Percentiles rank a stretch among this genome's conserved stretches.
phyloP scores from a whole-genome alignment of 2,888 invertebrate species.

The Perithous albicinctus region DNA sequence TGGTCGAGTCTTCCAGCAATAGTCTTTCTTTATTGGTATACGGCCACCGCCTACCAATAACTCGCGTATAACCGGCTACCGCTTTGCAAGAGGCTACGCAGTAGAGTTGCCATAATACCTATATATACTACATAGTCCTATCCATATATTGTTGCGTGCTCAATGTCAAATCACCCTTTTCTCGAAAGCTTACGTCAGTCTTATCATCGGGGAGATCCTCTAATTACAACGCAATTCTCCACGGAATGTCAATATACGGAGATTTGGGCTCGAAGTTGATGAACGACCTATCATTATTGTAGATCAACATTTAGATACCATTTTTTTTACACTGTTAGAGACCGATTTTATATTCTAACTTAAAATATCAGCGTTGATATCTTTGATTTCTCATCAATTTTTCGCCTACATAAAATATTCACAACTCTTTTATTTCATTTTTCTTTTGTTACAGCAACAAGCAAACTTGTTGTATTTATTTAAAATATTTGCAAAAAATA shows the following conservation, averaged over 20 bases:
- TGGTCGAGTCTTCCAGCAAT: slow-evolving; percentile 34
- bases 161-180: not conserved
- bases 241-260: not conserved
- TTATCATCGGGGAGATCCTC: slow-evolving; percentile 23
- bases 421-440: too few relatives aligned
- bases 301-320: not conserved
- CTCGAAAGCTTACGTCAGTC: not conserved
- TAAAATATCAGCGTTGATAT: too few relatives aligned
- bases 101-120: not conserved
- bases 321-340: too few relatives aligned
- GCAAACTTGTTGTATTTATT: too few relatives aligned
- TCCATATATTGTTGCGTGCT: too few relatives aligned
- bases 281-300: not conserved
- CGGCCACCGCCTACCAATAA: slow-evolving; percentile 60
- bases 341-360: too few relatives aligned
- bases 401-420: not conserved
- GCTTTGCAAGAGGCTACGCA: slow-evolving; percentile 14
- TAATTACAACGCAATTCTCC: not conserved
- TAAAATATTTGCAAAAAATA: too few relatives aligned
- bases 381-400: not conserved
- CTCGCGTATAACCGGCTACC: slow-evolving; percentile 39
- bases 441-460: too few relatives aligned
- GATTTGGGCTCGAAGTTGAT: not conserved
- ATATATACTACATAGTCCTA: too few relatives aligned
- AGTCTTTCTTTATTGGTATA: slow-evolving; percentile 60